These are phyloP conservation scores for Galaxias olidus DNA, from an alignment of 2,797 vertebrate genomes.

Conservation along the genomic window DNA sequence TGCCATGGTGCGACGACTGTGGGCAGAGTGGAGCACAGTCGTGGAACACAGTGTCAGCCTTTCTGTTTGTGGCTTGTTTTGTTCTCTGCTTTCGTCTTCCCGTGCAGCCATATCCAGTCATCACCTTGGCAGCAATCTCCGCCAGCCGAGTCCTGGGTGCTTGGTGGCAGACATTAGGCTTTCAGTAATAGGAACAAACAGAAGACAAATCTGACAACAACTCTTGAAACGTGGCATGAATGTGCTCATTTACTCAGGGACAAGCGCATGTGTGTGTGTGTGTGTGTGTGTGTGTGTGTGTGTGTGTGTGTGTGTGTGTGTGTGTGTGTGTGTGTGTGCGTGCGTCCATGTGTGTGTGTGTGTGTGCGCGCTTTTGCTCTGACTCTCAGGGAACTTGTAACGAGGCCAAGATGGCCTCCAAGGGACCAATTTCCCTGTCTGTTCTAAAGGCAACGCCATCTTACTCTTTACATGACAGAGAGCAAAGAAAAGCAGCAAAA, in stretches of 20 bases:
- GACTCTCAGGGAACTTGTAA: conserved; percentile 31
- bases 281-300: conserved; percentile 21
- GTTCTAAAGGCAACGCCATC: conserved; percentile 35
- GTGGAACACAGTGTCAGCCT: too few species aligned
- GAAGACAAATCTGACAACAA: conserved; percentile 42
- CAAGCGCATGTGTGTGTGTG: conserved; percentile 10
- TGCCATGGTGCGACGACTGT: too few species aligned
- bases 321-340: conserved; percentile 4
- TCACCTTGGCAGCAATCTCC: conserved; percentile 30
- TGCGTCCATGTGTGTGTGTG: conserved; percentile 7
- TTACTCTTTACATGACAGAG: conserved; percentile 43
- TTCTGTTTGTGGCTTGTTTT: too few species aligned
- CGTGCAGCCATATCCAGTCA: conserved; percentile 13
- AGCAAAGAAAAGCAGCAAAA: conserved; percentile 22
- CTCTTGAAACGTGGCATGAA: conserved; percentile 34
- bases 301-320: conserved; percentile 8
- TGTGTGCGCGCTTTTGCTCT: conserved; percentile 6
- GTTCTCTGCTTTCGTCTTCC: not conserved
- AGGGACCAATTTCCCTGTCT: conserved; percentile 63
- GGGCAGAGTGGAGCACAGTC: not conserved
- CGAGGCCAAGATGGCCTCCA: conserved; percentile 44
- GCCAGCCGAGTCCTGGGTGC: conserved; percentile 29
- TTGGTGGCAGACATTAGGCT: conserved; percentile 21
- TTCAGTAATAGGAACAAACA: conserved; percentile 45
- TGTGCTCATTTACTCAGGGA: conserved; percentile 38